A percentile compares a stretch with the other conserved stretches of the same genome.
Conservation (phyloP, 2,113 vertebrate species). For the Pedetes capensis region DNA sequence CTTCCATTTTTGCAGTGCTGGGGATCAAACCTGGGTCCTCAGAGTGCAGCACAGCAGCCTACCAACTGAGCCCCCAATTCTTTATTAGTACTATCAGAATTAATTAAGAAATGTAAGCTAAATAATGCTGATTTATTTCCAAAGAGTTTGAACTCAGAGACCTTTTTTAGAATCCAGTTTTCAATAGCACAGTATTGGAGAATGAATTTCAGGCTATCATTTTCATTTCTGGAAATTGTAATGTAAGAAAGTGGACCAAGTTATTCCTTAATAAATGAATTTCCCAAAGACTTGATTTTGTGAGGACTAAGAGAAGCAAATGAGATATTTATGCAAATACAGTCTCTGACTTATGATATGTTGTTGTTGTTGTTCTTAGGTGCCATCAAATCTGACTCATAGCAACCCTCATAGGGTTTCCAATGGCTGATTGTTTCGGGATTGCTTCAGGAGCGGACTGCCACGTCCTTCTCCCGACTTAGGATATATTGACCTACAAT, state of each 20-base stretch:
- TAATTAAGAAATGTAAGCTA: slow-evolving; percentile 15
- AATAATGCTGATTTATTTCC: background rate
- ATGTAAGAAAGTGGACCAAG: background rate
- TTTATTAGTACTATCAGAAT: background rate
- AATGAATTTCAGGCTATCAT: background rate
- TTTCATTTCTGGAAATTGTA: background rate
- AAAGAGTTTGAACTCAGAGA: background rate
- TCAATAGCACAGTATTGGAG: background rate
- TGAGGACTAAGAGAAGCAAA: background rate
- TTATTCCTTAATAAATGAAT: slow-evolving; percentile 24
- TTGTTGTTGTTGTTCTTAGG: too few species aligned
- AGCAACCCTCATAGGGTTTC: too few species aligned
- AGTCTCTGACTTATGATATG: background rate
- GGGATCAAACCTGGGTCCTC: too few species aligned
- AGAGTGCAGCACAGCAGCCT: too few species aligned
- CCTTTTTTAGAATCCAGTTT: background rate
- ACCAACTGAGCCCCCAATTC: too few species aligned
- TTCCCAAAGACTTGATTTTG: background rate
- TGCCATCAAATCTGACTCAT: too few species aligned
- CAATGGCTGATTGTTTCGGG: too few species aligned
- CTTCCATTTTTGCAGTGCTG: too few species aligned
- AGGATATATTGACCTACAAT: background rate
- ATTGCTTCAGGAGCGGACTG: too few species aligned
- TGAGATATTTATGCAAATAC: background rate
- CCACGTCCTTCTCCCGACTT: too few species aligned